phyloP scores from a whole-genome alignment of 2,888 invertebrate species.

The Vannuccia rotundouncinata region DNA sequence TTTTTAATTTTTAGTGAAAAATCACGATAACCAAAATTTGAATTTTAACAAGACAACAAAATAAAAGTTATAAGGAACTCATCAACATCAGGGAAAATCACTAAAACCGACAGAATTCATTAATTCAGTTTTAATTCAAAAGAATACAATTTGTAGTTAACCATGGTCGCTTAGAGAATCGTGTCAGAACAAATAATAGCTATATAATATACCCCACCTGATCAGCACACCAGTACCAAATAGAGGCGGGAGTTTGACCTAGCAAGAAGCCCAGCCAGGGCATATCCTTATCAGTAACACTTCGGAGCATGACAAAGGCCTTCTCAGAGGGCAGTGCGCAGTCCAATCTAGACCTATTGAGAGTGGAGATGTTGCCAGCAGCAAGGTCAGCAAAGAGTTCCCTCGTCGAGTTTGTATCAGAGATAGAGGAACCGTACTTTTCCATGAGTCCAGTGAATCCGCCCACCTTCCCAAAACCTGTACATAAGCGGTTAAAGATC shows the following conservation, averaged over 20 bases:
- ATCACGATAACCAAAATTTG: too few species aligned
- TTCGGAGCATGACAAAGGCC: constrained; percentile 57
- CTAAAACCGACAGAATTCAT: too few species aligned
- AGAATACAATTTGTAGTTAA: too few species aligned
- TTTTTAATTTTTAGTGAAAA: too few species aligned
- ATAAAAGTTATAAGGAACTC: too few species aligned
- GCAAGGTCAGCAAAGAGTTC: background rate
- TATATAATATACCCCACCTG: too few species aligned
- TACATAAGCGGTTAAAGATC: too few species aligned
- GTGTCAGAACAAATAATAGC: too few species aligned
- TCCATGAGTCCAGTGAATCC: constrained; percentile 54
- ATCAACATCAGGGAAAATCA: too few species aligned
- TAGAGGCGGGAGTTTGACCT: constrained; percentile 59
- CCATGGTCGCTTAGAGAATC: too few species aligned
- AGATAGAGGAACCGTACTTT: constrained; percentile 56
- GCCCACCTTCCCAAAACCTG: constrained; percentile 57
- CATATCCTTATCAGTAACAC: constrained; percentile 56
- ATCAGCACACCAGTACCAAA: constrained; percentile 60
- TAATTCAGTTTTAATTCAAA: too few species aligned
- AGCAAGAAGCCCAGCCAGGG: constrained; percentile 60
- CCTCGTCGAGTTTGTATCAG: constrained; percentile 43
- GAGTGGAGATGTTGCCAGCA: constrained; percentile 42
- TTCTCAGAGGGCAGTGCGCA: constrained; percentile 54
- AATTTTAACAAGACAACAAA: too few species aligned
- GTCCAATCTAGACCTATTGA: background rate